Conservation (phyloP, 2,888 invertebrate species). For the Tortrix viridana region DNA sequence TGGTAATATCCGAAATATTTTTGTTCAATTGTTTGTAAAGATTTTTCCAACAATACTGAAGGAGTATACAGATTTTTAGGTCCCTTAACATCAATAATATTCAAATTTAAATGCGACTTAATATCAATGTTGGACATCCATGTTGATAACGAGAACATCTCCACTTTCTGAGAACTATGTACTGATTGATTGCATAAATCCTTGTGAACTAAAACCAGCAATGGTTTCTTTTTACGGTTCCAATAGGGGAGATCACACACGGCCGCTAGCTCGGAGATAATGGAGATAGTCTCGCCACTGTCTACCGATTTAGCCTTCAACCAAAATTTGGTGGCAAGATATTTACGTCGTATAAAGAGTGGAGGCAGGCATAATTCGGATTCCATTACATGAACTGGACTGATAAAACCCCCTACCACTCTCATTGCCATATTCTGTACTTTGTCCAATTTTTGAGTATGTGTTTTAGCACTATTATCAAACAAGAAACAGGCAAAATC, state of each 20-base stretch:
- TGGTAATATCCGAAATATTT: constrained; percentile 20
- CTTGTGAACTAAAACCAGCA: constrained; percentile 25
- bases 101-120: constrained; percentile 1
- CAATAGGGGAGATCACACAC: constrained; percentile 23
- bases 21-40: constrained; percentile 1
- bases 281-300: constrained; percentile 7
- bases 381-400: constrained; percentile 42
- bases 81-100: neutral
- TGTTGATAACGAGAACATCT: constrained; percentile 18
- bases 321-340: constrained; percentile 38
- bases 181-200: constrained; percentile 1
- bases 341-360: constrained; percentile 37
- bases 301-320: constrained; percentile 20
- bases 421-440: constrained; percentile 43
- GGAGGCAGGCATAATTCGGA: constrained; percentile 41
- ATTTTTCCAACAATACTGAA: neutral
- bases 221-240: constrained; percentile 36
- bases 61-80: neutral
- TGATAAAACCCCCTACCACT: constrained; percentile 43
- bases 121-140: constrained; percentile 31
- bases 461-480: constrained; percentile 36
- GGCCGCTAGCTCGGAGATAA: neutral
- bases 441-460: constrained; percentile 40
- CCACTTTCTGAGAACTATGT: constrained; percentile 28
- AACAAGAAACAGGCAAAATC: constrained; percentile 44